Percentiles rank a stretch among this genome's conserved stretches.
phyloP scores from a whole-genome alignment of 2,113 vertebrate genomes.

The Amblyopsis rosae region DNA sequence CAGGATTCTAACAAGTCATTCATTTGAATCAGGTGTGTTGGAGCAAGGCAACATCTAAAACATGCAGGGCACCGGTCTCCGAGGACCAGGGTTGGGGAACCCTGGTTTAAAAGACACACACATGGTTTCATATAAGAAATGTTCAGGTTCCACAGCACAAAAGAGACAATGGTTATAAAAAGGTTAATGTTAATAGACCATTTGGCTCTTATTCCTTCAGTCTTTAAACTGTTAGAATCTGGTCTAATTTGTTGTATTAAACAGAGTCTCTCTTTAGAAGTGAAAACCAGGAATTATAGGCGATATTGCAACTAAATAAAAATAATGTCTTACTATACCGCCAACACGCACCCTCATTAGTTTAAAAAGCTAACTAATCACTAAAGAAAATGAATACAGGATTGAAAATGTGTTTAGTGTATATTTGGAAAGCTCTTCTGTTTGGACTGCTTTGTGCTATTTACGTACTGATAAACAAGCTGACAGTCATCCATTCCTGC shows the following conservation, averaged over 20 bases:
- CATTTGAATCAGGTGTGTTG: too few species aligned
- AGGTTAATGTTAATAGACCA: constrained; percentile 17
- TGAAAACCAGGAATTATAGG: too few species aligned
- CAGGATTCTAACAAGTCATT: too few species aligned
- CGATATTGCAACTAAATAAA: neutral
- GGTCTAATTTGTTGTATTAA: neutral
- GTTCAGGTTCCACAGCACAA: constrained; percentile 32
- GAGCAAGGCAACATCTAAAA: too few species aligned
- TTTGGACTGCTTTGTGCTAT: neutral
- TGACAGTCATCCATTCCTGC: neutral
- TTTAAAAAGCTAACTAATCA: neutral
- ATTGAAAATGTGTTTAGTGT: too few species aligned
- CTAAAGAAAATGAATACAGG: neutral
- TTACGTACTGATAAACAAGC: neutral
- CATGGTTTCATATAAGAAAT: constrained; percentile 55
- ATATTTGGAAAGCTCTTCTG: neutral
- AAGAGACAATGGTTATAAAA: constrained; percentile 33
- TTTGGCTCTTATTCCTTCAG: neutral
- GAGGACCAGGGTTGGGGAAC: too few species aligned
- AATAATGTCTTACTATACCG: neutral
- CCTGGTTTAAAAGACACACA: constrained; percentile 68
- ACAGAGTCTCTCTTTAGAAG: too few species aligned
- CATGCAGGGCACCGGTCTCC: too few species aligned
- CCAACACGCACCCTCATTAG: neutral
- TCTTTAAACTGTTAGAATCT: neutral